Evolutionary conservation across 2,888 invertebrate species (phyloP).

Genomic region (Heteromurus nitidus): DNA sequence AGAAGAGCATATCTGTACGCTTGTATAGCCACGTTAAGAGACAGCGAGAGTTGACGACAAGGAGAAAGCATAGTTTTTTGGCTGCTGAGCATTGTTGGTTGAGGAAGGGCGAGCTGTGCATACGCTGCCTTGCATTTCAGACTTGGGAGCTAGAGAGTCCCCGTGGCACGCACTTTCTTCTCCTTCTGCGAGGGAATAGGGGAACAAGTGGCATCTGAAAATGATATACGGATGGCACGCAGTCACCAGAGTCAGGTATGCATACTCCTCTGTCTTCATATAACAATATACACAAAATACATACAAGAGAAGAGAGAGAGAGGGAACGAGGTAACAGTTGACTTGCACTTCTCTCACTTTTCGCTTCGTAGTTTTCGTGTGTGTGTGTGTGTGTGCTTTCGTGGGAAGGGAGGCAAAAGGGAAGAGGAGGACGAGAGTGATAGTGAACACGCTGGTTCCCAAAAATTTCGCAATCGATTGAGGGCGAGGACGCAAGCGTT

Average conservation of each 20-base stretch:
- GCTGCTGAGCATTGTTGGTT: neutral
- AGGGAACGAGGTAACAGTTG: no score
- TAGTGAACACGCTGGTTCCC: constrained; percentile 66
- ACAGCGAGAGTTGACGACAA: neutral
- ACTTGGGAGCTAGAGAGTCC: no score
- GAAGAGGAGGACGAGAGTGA: no score
- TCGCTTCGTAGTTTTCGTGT: no score
- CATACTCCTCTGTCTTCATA: no score
- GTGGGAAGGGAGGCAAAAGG: constrained; percentile 6
- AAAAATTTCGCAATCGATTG: constrained; percentile 72
- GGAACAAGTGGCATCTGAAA: constrained; percentile 48
- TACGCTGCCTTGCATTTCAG: neutral
- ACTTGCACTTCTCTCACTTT: no score
- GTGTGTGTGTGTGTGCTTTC: neutral
- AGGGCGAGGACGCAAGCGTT: constrained; percentile 71
- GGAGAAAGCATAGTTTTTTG: neutral
- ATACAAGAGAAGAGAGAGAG: no score
- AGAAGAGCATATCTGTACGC: neutral
- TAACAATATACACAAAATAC: no score
- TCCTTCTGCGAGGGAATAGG: neutral
- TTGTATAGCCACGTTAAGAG: neutral
- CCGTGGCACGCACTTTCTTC: constrained; percentile 13
- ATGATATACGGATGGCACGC: constrained; percentile 71
- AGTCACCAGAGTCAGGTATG: no score
- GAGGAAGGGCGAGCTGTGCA: neutral